Percentiles rank a stretch among this genome's conserved stretches.
Evolutionary conservation across 2,888 invertebrate genomes (phyloP).

Genomic region (Charanyca ferruginea): DNA sequence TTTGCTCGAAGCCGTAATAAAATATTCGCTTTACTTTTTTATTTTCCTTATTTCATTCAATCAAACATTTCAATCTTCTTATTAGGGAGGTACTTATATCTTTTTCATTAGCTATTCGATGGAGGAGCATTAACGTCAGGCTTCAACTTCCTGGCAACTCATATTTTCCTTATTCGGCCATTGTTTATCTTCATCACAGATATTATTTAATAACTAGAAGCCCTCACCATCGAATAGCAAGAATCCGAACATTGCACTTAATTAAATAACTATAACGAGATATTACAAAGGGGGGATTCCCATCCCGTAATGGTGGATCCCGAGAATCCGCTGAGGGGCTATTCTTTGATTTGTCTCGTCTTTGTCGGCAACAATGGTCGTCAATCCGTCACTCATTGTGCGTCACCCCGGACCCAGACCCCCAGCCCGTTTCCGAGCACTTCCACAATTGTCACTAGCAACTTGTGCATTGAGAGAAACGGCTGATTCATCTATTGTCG

Average conservation of each 20-base stretch:
- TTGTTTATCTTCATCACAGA: slow-evolving; percentile 13
- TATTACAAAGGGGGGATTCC: slow-evolving; percentile 65
- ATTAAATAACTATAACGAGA: slow-evolving; percentile 66
- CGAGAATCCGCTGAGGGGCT: slow-evolving; percentile 61
- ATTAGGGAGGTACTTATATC: background rate
- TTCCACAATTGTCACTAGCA: slow-evolving; percentile 67
- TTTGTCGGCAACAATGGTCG: slow-evolving; percentile 74
- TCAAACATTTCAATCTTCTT: background rate
- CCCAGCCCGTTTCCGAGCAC: slow-evolving; percentile 67
- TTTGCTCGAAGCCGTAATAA: slow-evolving; percentile 25
- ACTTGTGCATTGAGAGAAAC: slow-evolving; percentile 62
- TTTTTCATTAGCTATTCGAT: background rate
- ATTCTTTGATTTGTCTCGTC: slow-evolving; percentile 79
- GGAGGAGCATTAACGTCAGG: background rate
- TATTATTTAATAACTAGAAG: slow-evolving; percentile 9
- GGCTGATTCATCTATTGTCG: slow-evolving; percentile 62
- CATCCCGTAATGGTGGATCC: slow-evolving; percentile 39
- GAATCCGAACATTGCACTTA: slow-evolving; percentile 59
- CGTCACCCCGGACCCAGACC: slow-evolving; percentile 40
- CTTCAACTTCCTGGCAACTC: background rate
- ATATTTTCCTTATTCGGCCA: background rate
- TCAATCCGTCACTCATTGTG: slow-evolving; percentile 79
- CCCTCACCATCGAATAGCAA: slow-evolving; percentile 20
- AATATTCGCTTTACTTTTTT: slow-evolving; percentile 15
- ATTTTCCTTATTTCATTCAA: slow-evolving; percentile 16